Conservation (phyloP, 2,888 invertebrate species). For the Xestoiulus laeticollis region DNA sequence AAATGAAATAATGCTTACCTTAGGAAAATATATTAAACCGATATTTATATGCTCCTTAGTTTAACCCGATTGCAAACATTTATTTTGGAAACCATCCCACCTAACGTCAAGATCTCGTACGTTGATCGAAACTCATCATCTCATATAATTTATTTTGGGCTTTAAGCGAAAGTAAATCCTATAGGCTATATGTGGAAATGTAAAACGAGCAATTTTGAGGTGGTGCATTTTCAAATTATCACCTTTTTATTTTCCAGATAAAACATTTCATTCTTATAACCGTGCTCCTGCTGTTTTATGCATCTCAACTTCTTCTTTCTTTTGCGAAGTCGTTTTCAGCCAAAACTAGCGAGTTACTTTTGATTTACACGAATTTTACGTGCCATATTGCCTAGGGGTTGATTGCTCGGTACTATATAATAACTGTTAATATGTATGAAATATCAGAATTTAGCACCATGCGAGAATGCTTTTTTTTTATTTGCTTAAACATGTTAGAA, state of each 20-base stretch:
- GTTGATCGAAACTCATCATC: background rate
- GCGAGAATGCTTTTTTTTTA: no score
- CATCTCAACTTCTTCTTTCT: background rate
- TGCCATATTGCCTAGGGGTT: no score
- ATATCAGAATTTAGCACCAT: no score
- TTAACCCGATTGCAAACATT: background rate
- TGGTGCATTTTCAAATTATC: background rate
- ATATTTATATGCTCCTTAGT: no score
- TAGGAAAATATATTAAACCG: no score
- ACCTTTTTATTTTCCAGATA: background rate
- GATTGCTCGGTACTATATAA: no score
- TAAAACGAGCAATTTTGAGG: background rate
- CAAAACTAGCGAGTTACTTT: background rate
- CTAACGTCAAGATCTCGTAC: background rate
- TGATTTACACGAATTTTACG: no score
- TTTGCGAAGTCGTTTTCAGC: background rate
- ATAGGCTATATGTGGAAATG: background rate
- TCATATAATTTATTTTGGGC: background rate
- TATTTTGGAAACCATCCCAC: background rate
- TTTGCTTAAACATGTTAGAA: no score
- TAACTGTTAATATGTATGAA: no score
- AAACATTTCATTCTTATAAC: background rate
- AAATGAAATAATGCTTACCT: no score
- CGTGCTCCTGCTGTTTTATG: background rate
- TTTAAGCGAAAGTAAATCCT: background rate